Conservation (phyloP, 2,888 invertebrate genomes). For the Polydrusus pterygomalis region DNA sequence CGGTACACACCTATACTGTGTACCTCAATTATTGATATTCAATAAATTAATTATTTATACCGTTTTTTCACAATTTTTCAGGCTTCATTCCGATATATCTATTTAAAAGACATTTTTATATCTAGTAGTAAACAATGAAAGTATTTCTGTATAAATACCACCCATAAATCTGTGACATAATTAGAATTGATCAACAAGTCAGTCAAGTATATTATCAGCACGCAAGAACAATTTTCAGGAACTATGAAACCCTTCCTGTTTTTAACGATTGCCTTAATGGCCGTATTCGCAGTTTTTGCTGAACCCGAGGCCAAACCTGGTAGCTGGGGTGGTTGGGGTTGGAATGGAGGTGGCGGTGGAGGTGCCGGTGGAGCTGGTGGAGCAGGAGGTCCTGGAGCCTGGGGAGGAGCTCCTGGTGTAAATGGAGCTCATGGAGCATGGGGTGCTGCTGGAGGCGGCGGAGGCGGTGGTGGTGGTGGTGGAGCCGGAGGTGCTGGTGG, state of each 20-base stretch:
- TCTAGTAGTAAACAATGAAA: background rate
- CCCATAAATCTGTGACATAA: background rate
- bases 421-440: background rate
- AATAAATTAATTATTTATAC: background rate
- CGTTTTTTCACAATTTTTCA: no score
- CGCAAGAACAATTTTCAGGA: background rate
- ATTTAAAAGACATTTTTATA: no score
- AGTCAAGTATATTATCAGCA: background rate
- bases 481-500: constrained; percentile 51
- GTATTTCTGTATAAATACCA: constrained; percentile 8
- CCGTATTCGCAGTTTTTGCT: background rate
- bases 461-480: constrained; percentile 56
- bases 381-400: constrained; percentile 1
- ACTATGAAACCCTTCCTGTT: constrained; percentile 10
- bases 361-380: constrained; percentile 23
- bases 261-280: constrained; percentile 18
- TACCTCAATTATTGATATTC: background rate
- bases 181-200: background rate
- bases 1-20: no score
- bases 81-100: no score
- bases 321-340: constrained; percentile 36
- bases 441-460: constrained; percentile 36
- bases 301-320: constrained; percentile 3
- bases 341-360: constrained; percentile 27
- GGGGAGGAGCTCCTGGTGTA: background rate